Base-by-base conservation (phyloP, 1,140 invertebrate species). In the Lasaia peninsularis region DNA sequence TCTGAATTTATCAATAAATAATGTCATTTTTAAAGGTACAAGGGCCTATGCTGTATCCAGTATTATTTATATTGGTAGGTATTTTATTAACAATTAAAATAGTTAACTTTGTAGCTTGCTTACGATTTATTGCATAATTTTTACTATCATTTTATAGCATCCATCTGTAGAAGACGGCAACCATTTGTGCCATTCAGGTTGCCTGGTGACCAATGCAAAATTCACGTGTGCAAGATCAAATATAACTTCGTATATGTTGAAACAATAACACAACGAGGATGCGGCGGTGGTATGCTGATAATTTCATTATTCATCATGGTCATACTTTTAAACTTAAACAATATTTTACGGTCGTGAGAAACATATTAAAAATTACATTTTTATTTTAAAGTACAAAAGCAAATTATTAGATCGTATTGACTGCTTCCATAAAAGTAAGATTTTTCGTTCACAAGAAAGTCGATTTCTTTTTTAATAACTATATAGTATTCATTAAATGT, bases 161-260 rank as follows among this genome's bases (percentile, higher is more conserved):
- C 78, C 1, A 33, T 72, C 11, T 83, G 82, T 57, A 69, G 77
- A 71, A 49, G 52, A 10, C 62, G 70, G 5, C 20, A 33, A 11
- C 82, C 82, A 0, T 52, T 74, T 12, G 34, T 65, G 40, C 76
- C 78, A 0, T 85, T 82, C 73, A 37, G 16, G 0, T 18, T 69
- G 1, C 71, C 79, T 3, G 64, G 63, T 12, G 65, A 77, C 7
- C 8, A 28, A 0, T 85, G 81, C 58, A 40, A 56, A 6, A 49
- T 70, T 2, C 58, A 74, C 54, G 52, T 80, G 14, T 85, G 81
- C 72, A 80, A 68, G 40, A 44, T 85, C 52, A 73, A 67, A 58
- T 85, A 82, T 61, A 81, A 85, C 61, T 82, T 75, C 60, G 78
- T 83, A 5, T 85, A 80, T 63, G 35, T 70, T 18, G 73, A 80